phyloP scores from a whole-genome alignment of 2,888 invertebrate species.

The Imbricaverruca yamaguchii region DNA sequence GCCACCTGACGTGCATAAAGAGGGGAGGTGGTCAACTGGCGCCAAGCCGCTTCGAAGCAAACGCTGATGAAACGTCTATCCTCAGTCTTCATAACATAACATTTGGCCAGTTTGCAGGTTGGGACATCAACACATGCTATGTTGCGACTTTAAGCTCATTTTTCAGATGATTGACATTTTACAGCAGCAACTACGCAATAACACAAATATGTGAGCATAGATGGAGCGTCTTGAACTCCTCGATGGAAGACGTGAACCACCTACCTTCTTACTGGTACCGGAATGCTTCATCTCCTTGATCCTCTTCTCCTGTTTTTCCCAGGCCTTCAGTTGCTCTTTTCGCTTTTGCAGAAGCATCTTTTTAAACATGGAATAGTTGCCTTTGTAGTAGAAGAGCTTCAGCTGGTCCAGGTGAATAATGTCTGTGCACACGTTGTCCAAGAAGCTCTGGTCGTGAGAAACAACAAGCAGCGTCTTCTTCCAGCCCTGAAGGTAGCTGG shows the following conservation, averaged over 20 bases:
- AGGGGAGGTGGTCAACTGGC: too few relatives aligned
- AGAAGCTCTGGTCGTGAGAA: conserved; percentile 99
- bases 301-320: conserved; percentile 94
- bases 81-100: too few relatives aligned
- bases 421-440: conserved; percentile 99
- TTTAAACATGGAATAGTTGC: conserved; percentile 96
- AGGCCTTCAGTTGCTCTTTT: conserved; percentile 91
- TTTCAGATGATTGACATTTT: too few relatives aligned
- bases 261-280: conserved; percentile 83
- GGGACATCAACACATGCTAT: too few relatives aligned
- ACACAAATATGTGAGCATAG: too few relatives aligned
- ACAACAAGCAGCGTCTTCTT: conserved; percentile 97
- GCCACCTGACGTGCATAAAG: conserved; percentile 23
- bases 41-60: too few relatives aligned
- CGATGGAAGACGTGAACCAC: conserved; percentile 26
- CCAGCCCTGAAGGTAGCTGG: conserved; percentile 92
- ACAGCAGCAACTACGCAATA: too few relatives aligned
- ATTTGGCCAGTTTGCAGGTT: too few relatives aligned
- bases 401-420: conserved; percentile 87
- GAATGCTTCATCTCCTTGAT: conserved; percentile 91
- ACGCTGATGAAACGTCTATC: too few relatives aligned
- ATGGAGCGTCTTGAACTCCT: too few relatives aligned
- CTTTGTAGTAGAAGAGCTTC: conserved; percentile 70
- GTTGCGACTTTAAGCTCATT: too few relatives aligned
- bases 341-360: conserved; percentile 61